Conservation (phyloP, 2,113 vertebrate species). For the Pao palembangensis region DNA sequence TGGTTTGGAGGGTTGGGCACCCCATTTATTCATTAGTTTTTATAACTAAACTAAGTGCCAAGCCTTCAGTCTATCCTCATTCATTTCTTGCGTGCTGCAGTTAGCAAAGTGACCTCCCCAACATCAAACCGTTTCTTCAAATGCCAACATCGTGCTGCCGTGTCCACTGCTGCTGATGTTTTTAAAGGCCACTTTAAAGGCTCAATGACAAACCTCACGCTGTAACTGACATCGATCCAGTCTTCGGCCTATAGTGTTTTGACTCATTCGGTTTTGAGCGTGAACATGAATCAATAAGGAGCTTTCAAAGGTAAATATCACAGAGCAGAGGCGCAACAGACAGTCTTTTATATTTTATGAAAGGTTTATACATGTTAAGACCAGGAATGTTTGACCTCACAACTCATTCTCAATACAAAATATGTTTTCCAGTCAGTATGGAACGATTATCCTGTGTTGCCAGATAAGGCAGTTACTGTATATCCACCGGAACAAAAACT, state of each 20-base stretch:
- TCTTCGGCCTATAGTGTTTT: slow-evolving; percentile 35
- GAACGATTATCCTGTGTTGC: too few species aligned
- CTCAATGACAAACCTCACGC: slow-evolving; percentile 26
- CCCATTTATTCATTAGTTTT: too few species aligned
- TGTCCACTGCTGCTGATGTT: slow-evolving; percentile 3
- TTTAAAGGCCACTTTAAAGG: slow-evolving; percentile 23
- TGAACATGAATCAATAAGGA: slow-evolving; percentile 21
- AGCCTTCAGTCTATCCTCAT: too few species aligned
- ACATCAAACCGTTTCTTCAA: slow-evolving; percentile 22
- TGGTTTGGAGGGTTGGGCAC: too few species aligned
- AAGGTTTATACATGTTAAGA: not conserved
- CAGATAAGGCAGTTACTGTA: too few species aligned
- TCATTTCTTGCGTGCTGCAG: too few species aligned
- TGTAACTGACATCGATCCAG: slow-evolving; percentile 38
- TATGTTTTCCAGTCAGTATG: too few species aligned
- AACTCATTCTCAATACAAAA: too few species aligned
- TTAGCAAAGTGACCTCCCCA: slow-evolving; percentile 27
- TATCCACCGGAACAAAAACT: slow-evolving; percentile 30
- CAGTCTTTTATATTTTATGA: not conserved
- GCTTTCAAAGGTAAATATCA: slow-evolving; percentile 14
- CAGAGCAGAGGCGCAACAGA: too few species aligned
- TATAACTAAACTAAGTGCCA: too few species aligned
- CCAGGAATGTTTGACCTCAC: too few species aligned
- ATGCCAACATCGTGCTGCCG: slow-evolving; percentile 16
- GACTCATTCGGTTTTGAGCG: slow-evolving; percentile 35